These are phyloP conservation scores for Microtus richardsoni DNA, from an alignment of 2,113 vertebrate species.

Conservation along the genomic window DNA sequence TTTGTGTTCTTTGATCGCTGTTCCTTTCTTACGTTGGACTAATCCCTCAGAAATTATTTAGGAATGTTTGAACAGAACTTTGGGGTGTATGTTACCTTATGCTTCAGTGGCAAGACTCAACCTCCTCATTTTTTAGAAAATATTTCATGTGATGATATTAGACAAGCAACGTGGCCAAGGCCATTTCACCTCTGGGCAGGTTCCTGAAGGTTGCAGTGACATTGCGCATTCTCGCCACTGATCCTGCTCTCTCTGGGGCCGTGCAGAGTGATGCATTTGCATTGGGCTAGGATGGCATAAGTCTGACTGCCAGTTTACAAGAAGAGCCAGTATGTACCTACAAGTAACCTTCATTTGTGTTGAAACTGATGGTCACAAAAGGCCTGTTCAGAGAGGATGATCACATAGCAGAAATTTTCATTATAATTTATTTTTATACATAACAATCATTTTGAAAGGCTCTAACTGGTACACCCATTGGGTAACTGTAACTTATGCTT, in stretches of 20 bases:
- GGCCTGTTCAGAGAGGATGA: background rate
- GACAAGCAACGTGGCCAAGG: background rate
- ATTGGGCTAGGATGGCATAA: conserved; percentile 33
- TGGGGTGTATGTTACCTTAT: background rate
- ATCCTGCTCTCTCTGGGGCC: conserved; percentile 40
- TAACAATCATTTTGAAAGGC: background rate
- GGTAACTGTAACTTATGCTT: background rate
- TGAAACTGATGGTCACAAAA: conserved; percentile 25
- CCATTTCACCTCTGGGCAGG: conserved; percentile 18
- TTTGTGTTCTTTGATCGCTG: background rate
- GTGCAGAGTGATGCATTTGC: conserved; percentile 51
- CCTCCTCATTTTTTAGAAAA: background rate
- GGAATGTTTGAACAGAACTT: background rate
- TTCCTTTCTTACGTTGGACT: background rate
- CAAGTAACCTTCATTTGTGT: conserved; percentile 31
- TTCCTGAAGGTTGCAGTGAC: conserved; percentile 53
- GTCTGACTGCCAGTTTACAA: conserved; percentile 41
- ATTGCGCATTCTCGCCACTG: background rate
- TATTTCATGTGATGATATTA: conserved; percentile 17
- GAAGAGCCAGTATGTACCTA: conserved; percentile 37
- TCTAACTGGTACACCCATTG: background rate
- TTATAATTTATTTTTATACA: conserved; percentile 17
- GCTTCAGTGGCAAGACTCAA: conserved; percentile 43
- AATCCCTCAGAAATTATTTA: conserved; percentile 45
- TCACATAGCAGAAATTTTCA: background rate